Conservation (phyloP, 2,113 vertebrate genomes). For the Loxodonta africana region DNA sequence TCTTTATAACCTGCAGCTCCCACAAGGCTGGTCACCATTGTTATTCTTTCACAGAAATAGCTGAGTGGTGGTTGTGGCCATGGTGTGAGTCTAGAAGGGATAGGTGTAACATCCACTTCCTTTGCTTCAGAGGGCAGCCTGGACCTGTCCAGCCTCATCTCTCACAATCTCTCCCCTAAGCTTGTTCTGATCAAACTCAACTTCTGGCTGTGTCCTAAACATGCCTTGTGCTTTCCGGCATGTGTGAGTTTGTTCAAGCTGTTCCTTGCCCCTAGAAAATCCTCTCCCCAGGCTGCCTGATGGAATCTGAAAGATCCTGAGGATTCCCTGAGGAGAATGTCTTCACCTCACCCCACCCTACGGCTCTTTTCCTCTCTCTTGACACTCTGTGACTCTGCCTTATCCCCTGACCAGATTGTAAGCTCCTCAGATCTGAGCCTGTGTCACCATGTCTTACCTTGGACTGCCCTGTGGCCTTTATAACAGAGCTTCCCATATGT, state of each 20-base stretch:
- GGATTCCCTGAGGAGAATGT: background rate
- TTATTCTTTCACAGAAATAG: background rate
- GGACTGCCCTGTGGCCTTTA: background rate
- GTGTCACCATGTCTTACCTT: background rate
- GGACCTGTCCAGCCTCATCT: background rate
- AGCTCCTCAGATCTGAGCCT: background rate
- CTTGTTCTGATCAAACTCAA: background rate
- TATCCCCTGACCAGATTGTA: background rate
- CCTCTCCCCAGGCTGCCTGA: background rate
- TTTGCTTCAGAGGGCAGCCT: background rate
- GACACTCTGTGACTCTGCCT: background rate
- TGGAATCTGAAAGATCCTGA: background rate
- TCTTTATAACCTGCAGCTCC: background rate
- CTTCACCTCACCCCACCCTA: background rate
- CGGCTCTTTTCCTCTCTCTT: background rate
- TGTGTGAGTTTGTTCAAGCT: constrained; percentile 3
- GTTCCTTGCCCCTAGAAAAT: background rate
- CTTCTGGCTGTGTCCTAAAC: background rate
- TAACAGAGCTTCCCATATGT: background rate
- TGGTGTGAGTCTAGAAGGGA: background rate
- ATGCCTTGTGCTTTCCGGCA: background rate
- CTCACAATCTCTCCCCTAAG: background rate
- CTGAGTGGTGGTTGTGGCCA: background rate
- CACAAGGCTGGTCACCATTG: background rate
- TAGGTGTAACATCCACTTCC: background rate